These are phyloP conservation scores for Microctonus hyperodae DNA, from an alignment of 2,888 invertebrate species.

Conservation along the genomic window DNA sequence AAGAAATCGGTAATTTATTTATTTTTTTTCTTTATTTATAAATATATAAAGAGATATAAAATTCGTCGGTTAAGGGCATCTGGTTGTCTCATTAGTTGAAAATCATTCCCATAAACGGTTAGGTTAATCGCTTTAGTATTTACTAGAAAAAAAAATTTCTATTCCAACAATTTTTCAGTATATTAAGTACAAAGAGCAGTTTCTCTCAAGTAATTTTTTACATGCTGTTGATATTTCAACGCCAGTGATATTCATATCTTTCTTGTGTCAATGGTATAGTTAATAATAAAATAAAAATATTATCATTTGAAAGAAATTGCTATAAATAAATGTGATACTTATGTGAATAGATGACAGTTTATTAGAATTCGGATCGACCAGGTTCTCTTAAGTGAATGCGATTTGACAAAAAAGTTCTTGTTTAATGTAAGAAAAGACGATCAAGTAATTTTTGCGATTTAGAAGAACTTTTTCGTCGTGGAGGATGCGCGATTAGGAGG, in stretches of 20 bases:
- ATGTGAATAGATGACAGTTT: neutral
- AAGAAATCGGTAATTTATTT: constrained; percentile 55
- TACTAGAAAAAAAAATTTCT: neutral
- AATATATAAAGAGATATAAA: neutral
- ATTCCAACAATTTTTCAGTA: neutral
- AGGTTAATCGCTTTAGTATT: constrained; percentile 3
- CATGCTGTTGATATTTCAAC: neutral
- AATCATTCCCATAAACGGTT: neutral
- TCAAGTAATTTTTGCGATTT: constrained; percentile 22
- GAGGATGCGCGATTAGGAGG: constrained; percentile 47
- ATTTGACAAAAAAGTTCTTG: constrained; percentile 57
- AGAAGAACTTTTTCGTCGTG: constrained; percentile 53
- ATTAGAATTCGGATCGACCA: neutral
- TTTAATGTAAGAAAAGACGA: constrained; percentile 38
- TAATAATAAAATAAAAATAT: neutral
- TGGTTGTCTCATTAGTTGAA: neutral
- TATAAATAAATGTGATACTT: neutral
- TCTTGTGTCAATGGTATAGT: neutral
- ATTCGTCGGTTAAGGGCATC: neutral
- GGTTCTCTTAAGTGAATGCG: constrained; percentile 44
- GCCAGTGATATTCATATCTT: neutral
- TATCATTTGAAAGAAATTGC: neutral
- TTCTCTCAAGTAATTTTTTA: neutral
- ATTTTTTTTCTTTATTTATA: neutral
- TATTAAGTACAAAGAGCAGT: neutral